Base-by-base conservation (phyloP, 2,888 invertebrate genomes). In the Himalopsyche tibetana region DNA sequence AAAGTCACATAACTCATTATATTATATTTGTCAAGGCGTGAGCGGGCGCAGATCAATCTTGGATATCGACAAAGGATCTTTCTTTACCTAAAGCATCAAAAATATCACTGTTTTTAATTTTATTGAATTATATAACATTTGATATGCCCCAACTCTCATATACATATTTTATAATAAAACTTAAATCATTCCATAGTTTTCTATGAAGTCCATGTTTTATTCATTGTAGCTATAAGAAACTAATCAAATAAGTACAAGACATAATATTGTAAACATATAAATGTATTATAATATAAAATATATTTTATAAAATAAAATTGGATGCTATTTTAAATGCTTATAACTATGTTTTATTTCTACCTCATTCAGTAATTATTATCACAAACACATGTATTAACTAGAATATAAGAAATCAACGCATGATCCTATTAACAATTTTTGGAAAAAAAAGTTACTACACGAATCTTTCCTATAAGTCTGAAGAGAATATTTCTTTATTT, bases 321-420 rank as follows among this genome's bases (percentile, higher is more conserved):
- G 45, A 81, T 81, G 81, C 28, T 81, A 81, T 81, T 81, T 83
- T 69, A 83, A 83, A 45, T 51, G 74, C 56, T 83, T 83, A 74
- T n/a, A 56, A 83, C 15, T 36, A 82, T 17, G 17, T 42, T 55
- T 55, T 55, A 55, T 28, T 82, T 28, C 55, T 8, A 11, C 74
- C 38, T 74, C 12, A 55, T 15, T 28, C 15, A 15, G 51, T 51
- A 15, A 12, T 15, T 51, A 15, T 51, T 51, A 51, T 51, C 51
- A 51, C 51, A 51, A 51, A 51, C 51, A 51, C 5, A 15, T 4
- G 4, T 51, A 15, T 51, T 51, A 8, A 15, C 45, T 45, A 45
- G 0, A 45, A 45, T 45, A 51, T 51, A 51, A 15, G 12, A 51
- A 51, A 45, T 45, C 9, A 45, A 51, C 12, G 51, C 5, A 15